phyloP scores from a whole-genome alignment of 2,797 vertebrate species.

The Aplochiton taeniatus region DNA sequence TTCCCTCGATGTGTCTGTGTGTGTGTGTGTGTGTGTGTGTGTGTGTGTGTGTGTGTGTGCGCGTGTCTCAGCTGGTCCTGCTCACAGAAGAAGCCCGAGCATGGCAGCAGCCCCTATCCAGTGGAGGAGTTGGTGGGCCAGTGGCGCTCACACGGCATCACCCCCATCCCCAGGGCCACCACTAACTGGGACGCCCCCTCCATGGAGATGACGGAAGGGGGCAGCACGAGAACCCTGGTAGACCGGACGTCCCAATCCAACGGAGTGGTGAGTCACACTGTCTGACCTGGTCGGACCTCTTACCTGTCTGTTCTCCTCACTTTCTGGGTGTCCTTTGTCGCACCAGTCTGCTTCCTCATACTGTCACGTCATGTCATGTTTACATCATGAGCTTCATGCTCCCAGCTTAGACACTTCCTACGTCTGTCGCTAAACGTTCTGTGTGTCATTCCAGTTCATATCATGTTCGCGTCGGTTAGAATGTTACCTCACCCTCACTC shows the following conservation, averaged over 20 bases:
- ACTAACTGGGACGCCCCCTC: conserved; percentile 36
- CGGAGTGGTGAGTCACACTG: conserved; percentile 64
- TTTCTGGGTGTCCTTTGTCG: not conserved
- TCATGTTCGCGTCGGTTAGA: not conserved
- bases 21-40: conserved; percentile 16
- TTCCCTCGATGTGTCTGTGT: not conserved
- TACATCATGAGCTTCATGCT: conserved; percentile 20
- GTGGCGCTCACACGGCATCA: conserved; percentile 56
- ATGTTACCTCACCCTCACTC: not conserved
- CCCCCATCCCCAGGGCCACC: conserved; percentile 69
- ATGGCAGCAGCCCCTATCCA: conserved; percentile 58
- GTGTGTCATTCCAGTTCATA: not conserved
- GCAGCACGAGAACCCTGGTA: conserved; percentile 29
- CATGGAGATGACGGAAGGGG: conserved; percentile 71
- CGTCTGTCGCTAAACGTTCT: not conserved
- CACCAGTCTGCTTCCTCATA: not conserved
- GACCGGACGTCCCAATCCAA: conserved; percentile 61
- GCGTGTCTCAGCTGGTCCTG: conserved; percentile 20
- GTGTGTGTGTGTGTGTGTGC: conserved; percentile 9
- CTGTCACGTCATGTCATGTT: conserved; percentile 9
- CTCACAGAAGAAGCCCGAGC: conserved; percentile 5
- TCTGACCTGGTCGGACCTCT: not conserved
- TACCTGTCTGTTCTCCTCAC: conserved; percentile 8
- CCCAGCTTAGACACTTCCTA: conserved; percentile 42
- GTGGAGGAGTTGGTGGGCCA: conserved; percentile 35